Conservation (phyloP, 2,113 vertebrate species). For the Nothobranchius furzeri region DNA sequence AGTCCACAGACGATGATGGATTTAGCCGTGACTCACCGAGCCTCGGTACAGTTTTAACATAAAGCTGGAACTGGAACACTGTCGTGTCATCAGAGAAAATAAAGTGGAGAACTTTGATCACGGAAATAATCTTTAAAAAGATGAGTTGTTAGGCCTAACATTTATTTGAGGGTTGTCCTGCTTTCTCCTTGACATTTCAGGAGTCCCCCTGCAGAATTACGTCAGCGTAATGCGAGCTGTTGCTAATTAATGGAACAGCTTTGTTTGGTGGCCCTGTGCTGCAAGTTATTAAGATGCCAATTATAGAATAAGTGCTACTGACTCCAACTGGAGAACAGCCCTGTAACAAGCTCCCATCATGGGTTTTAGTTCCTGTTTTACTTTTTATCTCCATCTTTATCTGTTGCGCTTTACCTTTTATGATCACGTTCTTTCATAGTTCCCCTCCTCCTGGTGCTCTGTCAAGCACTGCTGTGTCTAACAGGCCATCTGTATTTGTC, state of each 20-base stretch:
- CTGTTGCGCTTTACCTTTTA: too few species aligned
- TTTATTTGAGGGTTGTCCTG: constrained; percentile 19
- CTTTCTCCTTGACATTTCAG: constrained; percentile 26
- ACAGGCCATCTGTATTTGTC: neutral
- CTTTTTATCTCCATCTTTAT: too few species aligned
- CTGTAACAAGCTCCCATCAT: too few species aligned
- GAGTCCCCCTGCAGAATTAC: neutral
- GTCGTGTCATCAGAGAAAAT: neutral
- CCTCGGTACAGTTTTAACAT: constrained; percentile 4
- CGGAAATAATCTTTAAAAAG: neutral
- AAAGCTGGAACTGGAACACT: constrained; percentile 3
- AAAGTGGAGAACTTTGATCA: constrained; percentile 9
- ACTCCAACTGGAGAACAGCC: too few species aligned
- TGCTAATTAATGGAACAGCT: neutral
- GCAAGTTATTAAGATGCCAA: too few species aligned
- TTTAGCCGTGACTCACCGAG: constrained; percentile 27
- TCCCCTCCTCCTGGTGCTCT: neutral
- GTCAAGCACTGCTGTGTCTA: neutral
- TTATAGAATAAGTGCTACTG: too few species aligned
- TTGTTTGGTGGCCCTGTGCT: too few species aligned
- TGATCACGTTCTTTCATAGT: too few species aligned
- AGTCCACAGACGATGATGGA: constrained; percentile 34
- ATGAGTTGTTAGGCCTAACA: constrained; percentile 9
- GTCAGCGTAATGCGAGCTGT: neutral
- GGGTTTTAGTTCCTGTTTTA: too few species aligned